Evolutionary conservation across 1,140 invertebrate genomes (phyloP), one percentile per base, ranked within the genome.

Genomic region (Manduca sexta): DNA sequence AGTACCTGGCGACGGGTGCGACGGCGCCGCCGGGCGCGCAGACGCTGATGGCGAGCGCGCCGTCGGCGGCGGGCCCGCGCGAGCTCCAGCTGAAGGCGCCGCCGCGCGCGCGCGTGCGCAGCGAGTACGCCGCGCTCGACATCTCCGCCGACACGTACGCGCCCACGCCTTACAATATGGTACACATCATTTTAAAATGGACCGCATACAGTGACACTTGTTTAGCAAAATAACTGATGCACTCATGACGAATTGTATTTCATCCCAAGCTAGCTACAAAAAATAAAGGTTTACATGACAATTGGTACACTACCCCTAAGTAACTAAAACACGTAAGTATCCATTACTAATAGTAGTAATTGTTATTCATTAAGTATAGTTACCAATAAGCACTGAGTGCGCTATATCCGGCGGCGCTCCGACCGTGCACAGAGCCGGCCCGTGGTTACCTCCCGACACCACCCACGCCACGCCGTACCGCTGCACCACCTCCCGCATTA

Each of bases 111-210:
- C 93, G 93, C 75, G 95, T 91, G 41, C 94, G 89, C 78, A 98
- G 88, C 0, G 95, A 95, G 88, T 99, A 98, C 75, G 97, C 95
- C 5, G 97, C 95, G 43, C 92, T 86, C 95, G 98, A 98, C 97
- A 99, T 99, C 56, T 98, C 95, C 4, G 97, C 95, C 0, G 97
- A 98, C 34, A 99, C 96, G 84, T 97, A 98, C 34, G 98, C 97
- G 35, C 97, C 97, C 33, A 99, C 95, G 31, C 95, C 93, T 91
- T 61, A 11, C 6, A 12, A n/a, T n/a, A 12, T 35, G 34, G 0
- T 2, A 14, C 21, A 26, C 21, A 8, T 5, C 5, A 35, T 14
- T n/a, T n/a, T n/a, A n/a, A n/a, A n/a, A n/a, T n/a, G n/a, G n/a
- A n/a, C n/a, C n/a, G n/a, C n/a, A n/a, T n/a, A n/a, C n/a, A n/a